Base-by-base conservation (phyloP, 2,113 vertebrate species). In the Myrmecobius fasciatus region DNA sequence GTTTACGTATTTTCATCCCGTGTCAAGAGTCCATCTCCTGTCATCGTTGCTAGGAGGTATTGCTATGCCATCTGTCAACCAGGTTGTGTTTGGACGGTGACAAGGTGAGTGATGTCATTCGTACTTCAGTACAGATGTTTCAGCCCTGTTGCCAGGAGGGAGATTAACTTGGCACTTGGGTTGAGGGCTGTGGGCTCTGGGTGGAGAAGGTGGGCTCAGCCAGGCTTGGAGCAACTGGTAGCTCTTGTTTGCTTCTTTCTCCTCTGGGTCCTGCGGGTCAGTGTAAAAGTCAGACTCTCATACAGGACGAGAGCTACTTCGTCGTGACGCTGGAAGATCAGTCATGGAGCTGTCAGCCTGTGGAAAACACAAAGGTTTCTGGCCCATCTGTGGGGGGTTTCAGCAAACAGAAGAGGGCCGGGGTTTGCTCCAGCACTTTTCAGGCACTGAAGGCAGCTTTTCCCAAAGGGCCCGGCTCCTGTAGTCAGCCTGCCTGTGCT, bases 31-130 rank as follows among this genome's bases (percentile, higher is more conserved):
- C 89, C 49, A 92, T 96, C 92, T 95, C 60, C 96, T 97, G 89
- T 75, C 93, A 8, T 47, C 0, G 48, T 94, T 93, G 95, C 97
- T 96, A 91, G 83, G 91, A 43, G 92, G 60, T 54, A 96, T 97
- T 97, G 96, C 96, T 25, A 95, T 90, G 97, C 93, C 90, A 52
- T 92, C 91, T 92, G 94, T 94, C 91, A 89, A 60, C 10, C 47
- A 92, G 94, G 93, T 94, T 94, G 93, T 52, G 26, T 88, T 89
- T n/a, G 95, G 94, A 96, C 96, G 91, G 90, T 92, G 95, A 93
- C 91, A 93, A 92, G 94, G 95, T 91, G 94, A 93, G 46, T 93
- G 95, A 91, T 89, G 51, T 52, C 95, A 52, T 54, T 94, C 56
- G 91, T 91, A 91, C 95, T 93, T 53, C 46, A 49, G 28, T 17